Base-by-base conservation (phyloP, 2,797 vertebrate species). In the Manis crassicaudata region DNA sequence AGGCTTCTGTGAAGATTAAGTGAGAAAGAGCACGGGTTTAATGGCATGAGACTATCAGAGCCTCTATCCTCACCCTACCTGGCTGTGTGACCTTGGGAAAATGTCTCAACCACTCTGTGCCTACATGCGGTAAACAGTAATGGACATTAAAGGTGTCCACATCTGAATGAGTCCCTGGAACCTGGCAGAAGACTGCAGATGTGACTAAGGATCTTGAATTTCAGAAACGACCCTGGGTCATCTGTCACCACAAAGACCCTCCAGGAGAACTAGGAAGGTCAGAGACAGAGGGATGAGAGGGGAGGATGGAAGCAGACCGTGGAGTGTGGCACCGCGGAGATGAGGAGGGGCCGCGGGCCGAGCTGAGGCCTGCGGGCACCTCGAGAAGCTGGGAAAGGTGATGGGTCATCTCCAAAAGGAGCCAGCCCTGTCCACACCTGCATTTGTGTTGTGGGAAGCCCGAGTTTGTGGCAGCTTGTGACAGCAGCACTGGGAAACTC, bases 301-400 rank as follows among this genome's bases (percentile, higher is more conserved):
- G 29, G 32, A 14, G 0, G 68, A 40, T 0, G 13, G 46, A 12
- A 40, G 50, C 7, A 0, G 46, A 7, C 65, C 17, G 0, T 16
- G 17, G 29, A 3, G 1, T 0, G 32, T 46, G 1, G 14, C 17
- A 7, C 18, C 21, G 0, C 21, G 60, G 46, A 11, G 14, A 12
- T 0, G 40, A 35, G 40, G 70, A 12, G 17, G 20, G 81, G 73
- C 18, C 72, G 25, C 0, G 7, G 40, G 65, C 84, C 1, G 7
- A 40, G 65, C 84, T 2, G 17, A 11, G n/a, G n/a, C 7, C 0
- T 0, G 1, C 16, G 35, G 72, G 1, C 6, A 46, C 72, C 65
- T 70, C 70, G 27, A 16, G 37, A 40, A 73, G 77, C 56, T 21
- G 10, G 79, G 23, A 43, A 56, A 52, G 65, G 37, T 29, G 20